Conservation (phyloP, 2,797 vertebrate species). For the Eospalax fontanierii region DNA sequence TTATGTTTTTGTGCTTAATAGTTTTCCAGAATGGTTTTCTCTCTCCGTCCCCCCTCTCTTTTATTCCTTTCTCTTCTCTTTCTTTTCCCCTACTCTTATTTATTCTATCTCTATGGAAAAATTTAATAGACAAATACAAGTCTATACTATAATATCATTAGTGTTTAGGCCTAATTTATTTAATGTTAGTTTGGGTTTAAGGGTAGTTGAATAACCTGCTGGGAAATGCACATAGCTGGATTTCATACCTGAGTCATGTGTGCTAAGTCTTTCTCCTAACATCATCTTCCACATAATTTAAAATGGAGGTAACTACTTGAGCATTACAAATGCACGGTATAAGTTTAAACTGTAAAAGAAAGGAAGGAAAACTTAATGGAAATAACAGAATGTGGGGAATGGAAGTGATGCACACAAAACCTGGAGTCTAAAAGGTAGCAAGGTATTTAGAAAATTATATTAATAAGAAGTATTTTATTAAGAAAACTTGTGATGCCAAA, state of each 20-base stretch:
- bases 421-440: background rate
- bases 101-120: too few species aligned
- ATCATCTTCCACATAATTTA: background rate
- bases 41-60: too few species aligned
- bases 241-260: background rate
- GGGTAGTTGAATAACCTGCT: background rate
- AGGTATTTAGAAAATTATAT: conserved; percentile 34
- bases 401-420: background rate
- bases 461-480: background rate
- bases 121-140: too few species aligned
- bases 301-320: background rate
- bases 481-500: background rate
- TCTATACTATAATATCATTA: background rate
- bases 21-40: conserved; percentile 4
- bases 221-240: conserved; percentile 19
- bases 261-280: background rate
- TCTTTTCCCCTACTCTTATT: too few species aligned
- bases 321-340: background rate
- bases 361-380: background rate
- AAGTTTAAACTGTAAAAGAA: background rate
- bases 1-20: background rate
- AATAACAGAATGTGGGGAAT: conserved; percentile 48
- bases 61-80: too few species aligned
- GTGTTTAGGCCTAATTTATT: background rate
- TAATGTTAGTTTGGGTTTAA: background rate